These are phyloP conservation scores for Burhinus bistriatus DNA, from an alignment of 2,113 vertebrate species.

Conservation along the genomic window DNA sequence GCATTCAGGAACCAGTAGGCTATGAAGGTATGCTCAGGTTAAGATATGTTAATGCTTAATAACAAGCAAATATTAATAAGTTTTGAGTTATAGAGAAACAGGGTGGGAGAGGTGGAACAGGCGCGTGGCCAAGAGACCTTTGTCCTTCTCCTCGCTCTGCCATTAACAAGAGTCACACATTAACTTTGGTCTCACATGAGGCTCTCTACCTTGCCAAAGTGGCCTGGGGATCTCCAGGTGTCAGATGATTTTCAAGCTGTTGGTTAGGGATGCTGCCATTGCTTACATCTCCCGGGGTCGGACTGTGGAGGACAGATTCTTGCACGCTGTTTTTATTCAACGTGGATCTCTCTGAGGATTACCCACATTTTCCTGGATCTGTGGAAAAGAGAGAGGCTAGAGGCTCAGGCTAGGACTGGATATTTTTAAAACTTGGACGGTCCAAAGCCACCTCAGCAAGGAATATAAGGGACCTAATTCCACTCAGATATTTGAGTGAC, in stretches of 20 bases:
- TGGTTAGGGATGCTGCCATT: not conserved
- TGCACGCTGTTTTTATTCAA: not conserved
- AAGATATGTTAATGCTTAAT: slow-evolving; percentile 38
- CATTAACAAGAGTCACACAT: slow-evolving; percentile 39
- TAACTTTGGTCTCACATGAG: not conserved
- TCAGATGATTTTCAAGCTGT: not conserved
- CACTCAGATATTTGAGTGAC: not conserved
- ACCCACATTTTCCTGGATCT: not conserved
- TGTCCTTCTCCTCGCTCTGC: not conserved
- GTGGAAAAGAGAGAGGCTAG: not conserved
- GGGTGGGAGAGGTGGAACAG: not conserved
- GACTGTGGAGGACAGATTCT: not conserved
- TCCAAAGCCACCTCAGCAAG: not conserved
- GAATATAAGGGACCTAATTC: not conserved
- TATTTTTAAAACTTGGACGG: not conserved
- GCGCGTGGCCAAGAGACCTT: slow-evolving; percentile 9
- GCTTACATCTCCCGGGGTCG: not conserved
- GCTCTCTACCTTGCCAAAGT: not conserved
- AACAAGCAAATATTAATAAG: slow-evolving; percentile 37
- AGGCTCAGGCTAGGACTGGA: not conserved
- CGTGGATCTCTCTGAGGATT: not conserved
- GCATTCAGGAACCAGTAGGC: not conserved
- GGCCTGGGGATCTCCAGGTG: not conserved
- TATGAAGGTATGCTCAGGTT: not conserved
- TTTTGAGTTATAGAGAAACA: not conserved